Evolutionary conservation across 2,113 vertebrate species (phyloP).

Genomic region (Neogobius melanostomus): DNA sequence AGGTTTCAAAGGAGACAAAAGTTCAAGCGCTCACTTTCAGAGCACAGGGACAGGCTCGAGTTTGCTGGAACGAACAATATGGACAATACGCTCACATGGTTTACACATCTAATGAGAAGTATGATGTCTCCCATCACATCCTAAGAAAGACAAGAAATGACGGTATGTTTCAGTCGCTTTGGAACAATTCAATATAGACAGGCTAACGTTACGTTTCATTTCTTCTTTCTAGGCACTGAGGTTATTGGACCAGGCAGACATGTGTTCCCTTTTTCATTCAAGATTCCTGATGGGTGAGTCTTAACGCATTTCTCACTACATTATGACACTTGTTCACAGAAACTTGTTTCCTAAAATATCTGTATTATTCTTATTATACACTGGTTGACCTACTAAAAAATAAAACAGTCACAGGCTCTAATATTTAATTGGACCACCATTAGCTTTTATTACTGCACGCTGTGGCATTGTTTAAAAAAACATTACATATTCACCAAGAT

Average conservation of each 20-base stretch:
- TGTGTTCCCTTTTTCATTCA: conserved; percentile 61
- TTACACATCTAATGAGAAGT: conserved; percentile 60
- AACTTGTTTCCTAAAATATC: too few species aligned
- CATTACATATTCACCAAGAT: too few species aligned
- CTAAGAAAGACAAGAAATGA: conserved; percentile 47
- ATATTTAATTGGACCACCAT: too few species aligned
- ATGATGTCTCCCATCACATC: conserved; percentile 51
- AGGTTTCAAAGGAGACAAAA: conserved; percentile 49
- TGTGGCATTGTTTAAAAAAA: neutral
- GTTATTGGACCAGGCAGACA: conserved; percentile 59
- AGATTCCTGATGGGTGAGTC: conserved; percentile 60
- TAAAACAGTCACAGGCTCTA: too few species aligned
- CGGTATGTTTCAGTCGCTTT: conserved; percentile 37
- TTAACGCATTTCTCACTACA: neutral
- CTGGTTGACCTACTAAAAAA: too few species aligned
- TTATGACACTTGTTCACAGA: neutral
- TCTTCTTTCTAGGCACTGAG: conserved; percentile 40
- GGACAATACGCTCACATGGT: neutral
- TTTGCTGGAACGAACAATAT: conserved; percentile 51
- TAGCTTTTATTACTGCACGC: rapidly evolving
- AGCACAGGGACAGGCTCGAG: conserved; percentile 55
- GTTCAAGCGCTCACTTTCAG: conserved; percentile 52
- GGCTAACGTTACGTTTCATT: neutral
- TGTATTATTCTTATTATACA: too few species aligned
- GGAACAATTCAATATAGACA: neutral